Conservation (phyloP, 2,797 vertebrate genomes). For the Rhinella marina region DNA sequence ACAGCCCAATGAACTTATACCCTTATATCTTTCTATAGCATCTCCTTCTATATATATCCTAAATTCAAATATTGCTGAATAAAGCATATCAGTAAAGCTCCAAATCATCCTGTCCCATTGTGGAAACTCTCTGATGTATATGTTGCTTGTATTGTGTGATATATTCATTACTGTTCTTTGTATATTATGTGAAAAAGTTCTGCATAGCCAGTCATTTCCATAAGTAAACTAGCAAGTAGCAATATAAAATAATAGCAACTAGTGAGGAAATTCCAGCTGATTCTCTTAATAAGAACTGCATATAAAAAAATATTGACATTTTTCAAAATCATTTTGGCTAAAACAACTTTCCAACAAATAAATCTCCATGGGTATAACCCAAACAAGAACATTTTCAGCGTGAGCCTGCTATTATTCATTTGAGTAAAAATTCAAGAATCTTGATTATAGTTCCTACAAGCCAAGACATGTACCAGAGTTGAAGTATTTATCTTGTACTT, state of each 20-base stretch:
- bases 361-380: background rate
- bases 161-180: background rate
- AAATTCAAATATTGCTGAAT: too few relatives aligned
- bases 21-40: background rate
- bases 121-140: too few relatives aligned
- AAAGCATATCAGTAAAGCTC: too few relatives aligned
- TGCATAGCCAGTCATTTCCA: background rate
- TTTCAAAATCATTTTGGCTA: background rate
- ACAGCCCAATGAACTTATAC: background rate
- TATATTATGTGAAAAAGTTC: background rate
- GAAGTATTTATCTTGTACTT: background rate
- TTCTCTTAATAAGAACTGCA: background rate
- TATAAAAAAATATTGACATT: background rate
- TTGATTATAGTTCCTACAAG: background rate
- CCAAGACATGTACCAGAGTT: background rate
- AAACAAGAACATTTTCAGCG: slow-evolving; percentile 1
- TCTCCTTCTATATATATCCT: too few relatives aligned
- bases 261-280: background rate
- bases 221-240: background rate
- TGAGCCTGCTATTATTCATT: background rate
- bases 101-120: too few relatives aligned
- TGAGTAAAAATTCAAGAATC: background rate
- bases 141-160: too few relatives aligned
- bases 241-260: background rate
- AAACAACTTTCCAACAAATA: background rate